Base-by-base conservation (phyloP, 2,113 vertebrate genomes). In the Lasiurus cinereus region DNA sequence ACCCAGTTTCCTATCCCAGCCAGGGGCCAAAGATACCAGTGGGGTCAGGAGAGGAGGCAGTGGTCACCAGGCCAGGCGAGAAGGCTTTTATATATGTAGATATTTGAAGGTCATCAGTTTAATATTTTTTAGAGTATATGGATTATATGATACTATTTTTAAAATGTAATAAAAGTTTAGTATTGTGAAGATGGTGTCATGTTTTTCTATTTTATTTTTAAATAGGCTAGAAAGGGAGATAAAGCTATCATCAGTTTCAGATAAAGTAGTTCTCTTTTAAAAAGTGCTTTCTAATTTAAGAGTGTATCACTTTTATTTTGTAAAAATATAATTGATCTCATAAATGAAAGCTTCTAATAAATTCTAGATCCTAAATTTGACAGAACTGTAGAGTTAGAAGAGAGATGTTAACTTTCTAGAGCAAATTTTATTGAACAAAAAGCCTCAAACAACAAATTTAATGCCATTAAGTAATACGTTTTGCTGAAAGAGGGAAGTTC, bases 241-340 rank as follows among this genome's bases (percentile, higher is more conserved):
- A 59, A 62, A 93, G 85, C 16, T 64, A 48, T 73, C 8, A 36
- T 50, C 56, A 90, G 56, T 88, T 90, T 92, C 82, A 67, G 14
- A 80, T 84, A 64, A 90, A 87, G 14, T 73, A 70, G 48, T 79
- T 91, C 18, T 94, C 18, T 82, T 77, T 78, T 78, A 10, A 80
- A 77, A 96, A 70, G 50, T 43, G 22, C 4, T 73, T 83, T 84
- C 54, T 91, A 83, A 92, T 62, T 92, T 93, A 83, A 94, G 46
- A 88, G 4, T 46, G 6, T 64, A 19, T 85, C 77, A 54, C 66
- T 85, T 83, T 88, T 82, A 74, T 79, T 84, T 93, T 96, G 6
- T 87, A 52, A 87, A 80, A 66, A 62, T 9, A 62, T 73, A 64
- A 76, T 15, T 91, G 39, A 82, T 70, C 54, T 87, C 48, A 15